A percentile compares a stretch with the other conserved stretches of the same genome.
These are phyloP conservation scores for Periphyllus acericola DNA, from an alignment of 2,888 invertebrate genomes.

Conservation along the genomic window DNA sequence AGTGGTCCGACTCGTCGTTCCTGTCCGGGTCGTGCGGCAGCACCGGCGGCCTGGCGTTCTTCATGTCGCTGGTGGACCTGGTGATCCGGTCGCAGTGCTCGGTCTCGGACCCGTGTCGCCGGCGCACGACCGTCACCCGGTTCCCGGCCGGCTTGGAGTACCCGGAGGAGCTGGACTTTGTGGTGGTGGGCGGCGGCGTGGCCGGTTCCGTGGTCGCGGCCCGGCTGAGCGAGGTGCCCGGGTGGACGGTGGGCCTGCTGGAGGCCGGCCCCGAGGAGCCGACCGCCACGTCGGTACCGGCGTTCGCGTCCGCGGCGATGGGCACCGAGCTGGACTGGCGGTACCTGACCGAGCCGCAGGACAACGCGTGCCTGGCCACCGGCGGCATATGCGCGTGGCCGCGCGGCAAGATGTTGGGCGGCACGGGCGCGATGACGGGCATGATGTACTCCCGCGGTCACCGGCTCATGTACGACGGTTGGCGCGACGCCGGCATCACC, in stretches of 20 bases:
- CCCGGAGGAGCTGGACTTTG: slow-evolving; percentile 60
- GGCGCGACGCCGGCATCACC: slow-evolving; percentile 71
- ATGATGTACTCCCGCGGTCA: slow-evolving; percentile 74
- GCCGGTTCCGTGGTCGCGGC: slow-evolving; percentile 70
- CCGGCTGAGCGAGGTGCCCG: slow-evolving; percentile 69
- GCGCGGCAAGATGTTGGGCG: slow-evolving; percentile 68
- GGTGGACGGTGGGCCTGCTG: slow-evolving; percentile 67
- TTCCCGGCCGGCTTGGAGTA: slow-evolving; percentile 32
- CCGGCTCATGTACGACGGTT: slow-evolving; percentile 78
- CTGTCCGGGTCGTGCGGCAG: slow-evolving; percentile 64
- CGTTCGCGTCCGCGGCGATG: slow-evolving; percentile 67
- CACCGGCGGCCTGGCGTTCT: slow-evolving; percentile 64
- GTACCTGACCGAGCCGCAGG: slow-evolving; percentile 69
- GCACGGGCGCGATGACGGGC: slow-evolving; percentile 66
- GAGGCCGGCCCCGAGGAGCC: slow-evolving; percentile 70
- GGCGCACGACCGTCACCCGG: slow-evolving; percentile 63
- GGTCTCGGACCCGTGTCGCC: slow-evolving; percentile 65
- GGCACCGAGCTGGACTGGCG: slow-evolving; percentile 69
- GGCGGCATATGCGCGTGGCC: slow-evolving; percentile 69
- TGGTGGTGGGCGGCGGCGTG: slow-evolving; percentile 66
- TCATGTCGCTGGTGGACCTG: slow-evolving; percentile 66
- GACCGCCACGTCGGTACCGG: slow-evolving; percentile 68
- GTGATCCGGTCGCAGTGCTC: slow-evolving; percentile 65
- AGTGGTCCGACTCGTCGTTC: slow-evolving; percentile 65
- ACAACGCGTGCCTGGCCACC: slow-evolving; percentile 65